These are phyloP conservation scores for Plagodis pulveraria DNA, from an alignment of 2,888 invertebrate species.

Conservation along the genomic window DNA sequence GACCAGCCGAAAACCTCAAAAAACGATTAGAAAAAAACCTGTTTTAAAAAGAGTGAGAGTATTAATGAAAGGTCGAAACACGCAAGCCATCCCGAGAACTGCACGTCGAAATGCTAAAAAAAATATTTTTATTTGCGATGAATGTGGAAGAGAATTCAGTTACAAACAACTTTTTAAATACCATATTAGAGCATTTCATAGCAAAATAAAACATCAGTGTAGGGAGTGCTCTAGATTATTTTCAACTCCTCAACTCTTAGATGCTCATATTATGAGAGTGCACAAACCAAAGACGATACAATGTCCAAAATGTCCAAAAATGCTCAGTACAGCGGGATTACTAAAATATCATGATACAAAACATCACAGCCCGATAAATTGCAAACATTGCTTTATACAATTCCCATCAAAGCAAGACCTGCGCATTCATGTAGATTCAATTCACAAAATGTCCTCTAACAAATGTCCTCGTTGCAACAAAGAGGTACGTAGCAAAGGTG, in stretches of 20 bases:
- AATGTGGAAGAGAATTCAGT: slow-evolving; percentile 57
- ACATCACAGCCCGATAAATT: slow-evolving; percentile 59
- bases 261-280: slow-evolving; percentile 59
- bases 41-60: slow-evolving; percentile 57
- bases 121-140: slow-evolving; percentile 51
- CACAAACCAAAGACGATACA: slow-evolving; percentile 63
- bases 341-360: slow-evolving; percentile 57
- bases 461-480: slow-evolving; percentile 61
- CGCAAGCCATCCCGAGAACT: slow-evolving; percentile 5
- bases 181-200: slow-evolving; percentile 55
- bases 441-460: slow-evolving; percentile 54
- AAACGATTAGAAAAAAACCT: slow-evolving; percentile 45
- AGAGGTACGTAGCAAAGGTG: slow-evolving; percentile 56
- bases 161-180: slow-evolving; percentile 46
- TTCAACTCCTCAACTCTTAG: slow-evolving; percentile 45
- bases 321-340: slow-evolving; percentile 62
- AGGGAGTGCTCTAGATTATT: slow-evolving; percentile 62
- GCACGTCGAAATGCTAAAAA: slow-evolving; percentile 38
- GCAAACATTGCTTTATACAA: slow-evolving; percentile 62
- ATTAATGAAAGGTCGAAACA: slow-evolving; percentile 49
- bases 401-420: slow-evolving; percentile 59
- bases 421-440: slow-evolving; percentile 61
- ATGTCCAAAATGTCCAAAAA: slow-evolving; percentile 64
- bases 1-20: slow-evolving; percentile 52
- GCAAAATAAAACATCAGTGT: slow-evolving; percentile 51